Base-by-base conservation (phyloP, 2,888 invertebrate genomes). In the Agonopterix heracliana region DNA sequence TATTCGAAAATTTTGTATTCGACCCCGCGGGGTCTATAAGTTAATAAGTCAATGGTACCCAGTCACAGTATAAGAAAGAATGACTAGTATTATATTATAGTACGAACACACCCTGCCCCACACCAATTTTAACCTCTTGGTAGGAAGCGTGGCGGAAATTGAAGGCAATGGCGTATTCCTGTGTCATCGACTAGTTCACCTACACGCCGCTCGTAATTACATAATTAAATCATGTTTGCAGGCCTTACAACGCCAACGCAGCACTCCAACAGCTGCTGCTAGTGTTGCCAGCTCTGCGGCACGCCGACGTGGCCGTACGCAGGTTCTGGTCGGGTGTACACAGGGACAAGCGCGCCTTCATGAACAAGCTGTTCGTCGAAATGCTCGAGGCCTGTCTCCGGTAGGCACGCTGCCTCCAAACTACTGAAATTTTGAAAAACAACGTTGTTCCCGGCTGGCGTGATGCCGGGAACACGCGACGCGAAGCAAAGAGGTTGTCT, bases 311-410 rank as follows among this genome's bases (percentile, higher is more conserved):
- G 54, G 93, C 96, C 45, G 93, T 98, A 61, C 92, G 97, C 46
- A 92, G 94, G 66, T 98, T 96, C 87, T 98, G 98, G 98, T 92
- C 94, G 42, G 91, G 90, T 62, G 93, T 98, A 46, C 95, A 96
- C 70, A 93, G 95, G 69, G 96, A 96, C 59, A 95, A 96, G 4
- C 93, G 95, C 74, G 95, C 96, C 53, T 94, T 94, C 61, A 96
- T 98, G 96, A 98, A 98, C 90, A 98, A 98, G 83, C 92, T 98
- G 48, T 98, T 98, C 87, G 92, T 97, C 45, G 98, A 98, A 90
- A 98, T 98, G 98, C 90, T 98, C 53, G 98, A 98, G 79, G 93
- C 95, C 1, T 92, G 91, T 55, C 81, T 90, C 59, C 91, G 92
- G 90, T 92, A 92, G 71, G 61, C 63, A 1, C 10, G 9, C 13